phyloP scores from a whole-genome alignment of 2,797 vertebrate genomes.

The Monodelphis domestica region DNA sequence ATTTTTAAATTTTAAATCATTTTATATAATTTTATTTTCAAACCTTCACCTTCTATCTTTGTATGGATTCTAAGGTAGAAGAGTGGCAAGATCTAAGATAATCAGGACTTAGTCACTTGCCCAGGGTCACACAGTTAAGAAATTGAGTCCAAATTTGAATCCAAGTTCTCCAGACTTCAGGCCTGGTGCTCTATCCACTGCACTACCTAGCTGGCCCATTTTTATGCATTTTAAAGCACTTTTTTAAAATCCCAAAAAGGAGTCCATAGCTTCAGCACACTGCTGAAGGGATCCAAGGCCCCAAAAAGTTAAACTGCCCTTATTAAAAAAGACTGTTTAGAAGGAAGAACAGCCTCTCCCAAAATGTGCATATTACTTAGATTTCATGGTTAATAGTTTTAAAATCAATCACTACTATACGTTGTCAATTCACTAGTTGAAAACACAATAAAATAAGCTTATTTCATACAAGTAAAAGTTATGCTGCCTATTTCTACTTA shows the following conservation, averaged over 20 bases:
- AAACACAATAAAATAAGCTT: constrained; percentile 23
- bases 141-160: too few species aligned
- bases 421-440: neutral
- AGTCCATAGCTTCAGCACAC: neutral
- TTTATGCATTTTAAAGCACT: neutral
- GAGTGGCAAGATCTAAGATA: too few species aligned
- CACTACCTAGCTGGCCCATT: too few species aligned
- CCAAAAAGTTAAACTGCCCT: neutral
- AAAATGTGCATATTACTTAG: neutral
- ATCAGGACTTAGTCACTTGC: too few species aligned
- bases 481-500: neutral
- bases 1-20: neutral
- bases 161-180: too few species aligned
- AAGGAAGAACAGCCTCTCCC: neutral
- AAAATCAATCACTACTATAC: neutral
- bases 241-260: neutral
- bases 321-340: neutral
- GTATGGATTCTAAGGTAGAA: too few species aligned
- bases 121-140: too few species aligned
- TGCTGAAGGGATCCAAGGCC: neutral
- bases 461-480: neutral
- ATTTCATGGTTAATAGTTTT: neutral
- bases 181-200: too few species aligned
- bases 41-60: too few species aligned
- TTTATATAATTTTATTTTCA: too few species aligned